Evolutionary conservation across 2,888 invertebrate species (phyloP).

Genomic region (Stratiomys singularior): DNA sequence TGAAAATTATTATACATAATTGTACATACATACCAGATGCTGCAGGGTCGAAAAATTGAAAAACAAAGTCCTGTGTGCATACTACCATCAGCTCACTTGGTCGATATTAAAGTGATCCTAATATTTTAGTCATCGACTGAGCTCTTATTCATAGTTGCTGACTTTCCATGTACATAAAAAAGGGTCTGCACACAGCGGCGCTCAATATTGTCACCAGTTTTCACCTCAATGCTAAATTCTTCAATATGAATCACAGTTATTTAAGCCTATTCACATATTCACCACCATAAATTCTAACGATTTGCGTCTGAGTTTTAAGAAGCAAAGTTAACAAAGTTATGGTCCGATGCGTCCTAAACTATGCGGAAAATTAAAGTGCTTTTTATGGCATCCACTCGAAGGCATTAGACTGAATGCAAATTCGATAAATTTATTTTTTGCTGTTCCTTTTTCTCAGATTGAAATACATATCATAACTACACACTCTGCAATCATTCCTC

Average conservation of each 20-base stretch:
- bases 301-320: not conserved
- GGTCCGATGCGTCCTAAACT: slow-evolving; percentile 39
- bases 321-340: slow-evolving; percentile 18
- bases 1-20: too few relatives aligned
- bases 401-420: slow-evolving; percentile 29
- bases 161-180: not conserved
- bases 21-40: too few relatives aligned
- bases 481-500: not conserved
- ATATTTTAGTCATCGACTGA: too few relatives aligned
- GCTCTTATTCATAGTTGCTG: not conserved
- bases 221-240: not conserved
- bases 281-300: not conserved
- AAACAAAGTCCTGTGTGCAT: too few relatives aligned
- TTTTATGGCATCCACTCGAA: slow-evolving; percentile 15
- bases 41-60: too few relatives aligned
- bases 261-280: not conserved
- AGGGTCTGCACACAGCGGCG: not conserved
- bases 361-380: slow-evolving; percentile 42
- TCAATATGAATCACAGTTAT: not conserved
- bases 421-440: slow-evolving; percentile 1
- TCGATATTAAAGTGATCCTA: too few relatives aligned
- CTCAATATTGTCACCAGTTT: not conserved
- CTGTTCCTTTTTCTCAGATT: not conserved
- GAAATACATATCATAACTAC: not conserved
- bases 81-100: too few relatives aligned